A percentile compares a stretch with the other conserved stretches of the same genome.
Evolutionary conservation across 2,113 vertebrate genomes (phyloP).

Genomic region (Xenopus tropicalis): DNA sequence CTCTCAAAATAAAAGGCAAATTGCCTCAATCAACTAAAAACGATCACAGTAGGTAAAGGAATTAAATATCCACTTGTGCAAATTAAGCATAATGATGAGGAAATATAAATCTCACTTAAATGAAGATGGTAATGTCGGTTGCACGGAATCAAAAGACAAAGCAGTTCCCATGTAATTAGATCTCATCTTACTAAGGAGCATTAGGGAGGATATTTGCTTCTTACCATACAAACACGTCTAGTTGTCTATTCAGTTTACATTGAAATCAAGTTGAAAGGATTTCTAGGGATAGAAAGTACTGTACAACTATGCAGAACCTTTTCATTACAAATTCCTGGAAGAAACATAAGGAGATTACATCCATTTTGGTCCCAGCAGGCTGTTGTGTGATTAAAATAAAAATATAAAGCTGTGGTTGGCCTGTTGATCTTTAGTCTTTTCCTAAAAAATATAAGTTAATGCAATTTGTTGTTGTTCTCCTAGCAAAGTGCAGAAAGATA

Average conservation of each 20-base stretch:
- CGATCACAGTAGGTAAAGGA: no score
- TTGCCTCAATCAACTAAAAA: no score
- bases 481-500: not conserved
- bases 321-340: constrained; percentile 30
- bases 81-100: no score
- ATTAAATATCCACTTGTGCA: no score
- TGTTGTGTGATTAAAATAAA: constrained; percentile 25
- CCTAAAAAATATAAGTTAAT: not conserved
- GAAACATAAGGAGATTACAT: constrained; percentile 32
- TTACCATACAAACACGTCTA: constrained; percentile 25
- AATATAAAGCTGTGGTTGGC: not conserved
- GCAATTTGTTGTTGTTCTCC: not conserved
- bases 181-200: constrained; percentile 18
- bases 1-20: no score
- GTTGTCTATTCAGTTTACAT: constrained; percentile 26
- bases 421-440: not conserved
- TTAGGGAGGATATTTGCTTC: constrained; percentile 20
- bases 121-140: no score
- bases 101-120: no score
- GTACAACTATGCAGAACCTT: constrained; percentile 17
- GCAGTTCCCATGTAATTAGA: constrained; percentile 16
- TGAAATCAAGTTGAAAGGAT: constrained; percentile 34
- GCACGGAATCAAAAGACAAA: not conserved
- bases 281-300: constrained; percentile 37
- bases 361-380: constrained; percentile 24